Evolutionary conservation across 2,797 vertebrate species (phyloP), one percentile per base, ranked within the genome.

Genomic region (Craterocephalus amniculus): DNA sequence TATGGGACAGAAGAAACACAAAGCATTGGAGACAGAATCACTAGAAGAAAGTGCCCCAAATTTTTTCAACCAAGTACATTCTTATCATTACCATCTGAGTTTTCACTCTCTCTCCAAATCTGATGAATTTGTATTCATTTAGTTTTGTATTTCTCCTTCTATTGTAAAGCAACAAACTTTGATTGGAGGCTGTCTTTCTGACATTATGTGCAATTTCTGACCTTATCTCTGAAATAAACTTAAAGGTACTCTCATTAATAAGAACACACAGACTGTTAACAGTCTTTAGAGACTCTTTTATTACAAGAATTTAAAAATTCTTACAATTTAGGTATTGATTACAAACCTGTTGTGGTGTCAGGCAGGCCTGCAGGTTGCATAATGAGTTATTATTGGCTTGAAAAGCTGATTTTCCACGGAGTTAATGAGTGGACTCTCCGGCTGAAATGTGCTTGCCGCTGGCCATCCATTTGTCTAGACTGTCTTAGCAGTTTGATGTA

Each of bases 131-230:
- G 18, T 11, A 27, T 14, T 27, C 16, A 29, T 4, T 54, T 49
- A 52, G 49, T 36, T 16, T 6, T 52, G 24, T 11, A 24, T 29
- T 24, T 60, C n/a, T 69, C 58, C 7, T 13, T 54, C 16, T 13
- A 3, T 32, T 26, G 31, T 31, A 67, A 45, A 61, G 76, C 75
- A 78, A 83, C 55, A 77, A 80, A 77, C 60, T 73, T 73, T 83
- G 61, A 85, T 79, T 67, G 77, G 67, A n/a, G n/a, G n/a, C n/a
- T n/a, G n/a, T n/a, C n/a, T n/a, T n/a, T n/a, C n/a, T n/a, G n/a
- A n/a, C n/a, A n/a, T n/a, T n/a, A n/a, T n/a, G n/a, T n/a, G n/a
- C n/a, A n/a, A n/a, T n/a, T n/a, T n/a, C n/a, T n/a, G n/a, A n/a
- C n/a, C n/a, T n/a, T n/a, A n/a, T n/a, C n/a, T n/a, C n/a, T n/a